A percentile compares a stretch with the other conserved stretches of the same genome.
These are phyloP conservation scores for Thymallus thymallus DNA, from an alignment of 2,113 vertebrate species.

Conservation along the genomic window DNA sequence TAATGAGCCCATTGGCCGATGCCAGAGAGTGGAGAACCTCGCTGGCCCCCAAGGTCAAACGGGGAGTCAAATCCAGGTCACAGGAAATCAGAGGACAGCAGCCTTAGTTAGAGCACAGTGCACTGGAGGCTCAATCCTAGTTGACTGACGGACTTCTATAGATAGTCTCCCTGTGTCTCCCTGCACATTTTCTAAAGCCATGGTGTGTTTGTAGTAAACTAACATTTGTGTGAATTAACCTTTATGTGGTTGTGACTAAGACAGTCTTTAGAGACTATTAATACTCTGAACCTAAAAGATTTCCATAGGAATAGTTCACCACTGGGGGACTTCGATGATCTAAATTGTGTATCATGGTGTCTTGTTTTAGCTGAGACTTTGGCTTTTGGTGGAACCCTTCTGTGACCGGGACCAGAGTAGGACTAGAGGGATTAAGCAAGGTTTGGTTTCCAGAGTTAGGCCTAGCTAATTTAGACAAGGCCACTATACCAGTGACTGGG, in stretches of 20 bases:
- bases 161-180: too few relatives aligned
- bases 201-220: neutral
- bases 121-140: constrained; percentile 33
- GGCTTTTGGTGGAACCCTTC: neutral
- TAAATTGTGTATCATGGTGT: neutral
- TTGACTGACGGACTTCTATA: too few relatives aligned
- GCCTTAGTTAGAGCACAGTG: constrained; percentile 16
- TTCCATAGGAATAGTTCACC: neutral
- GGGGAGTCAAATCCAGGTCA: constrained; percentile 55
- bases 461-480: constrained; percentile 56
- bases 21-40: neutral
- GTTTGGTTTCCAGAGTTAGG: neutral
- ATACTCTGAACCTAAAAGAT: neutral
- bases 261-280: neutral
- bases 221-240: neutral
- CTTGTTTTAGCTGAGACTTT: neutral
- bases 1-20: constrained; percentile 28
- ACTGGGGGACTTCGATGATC: neutral
- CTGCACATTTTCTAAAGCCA: neutral
- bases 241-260: neutral
- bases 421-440: neutral
- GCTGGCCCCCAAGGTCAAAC: constrained; percentile 14
- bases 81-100: constrained; percentile 51
- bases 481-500: constrained; percentile 54
- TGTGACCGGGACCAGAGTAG: neutral